Conservation (phyloP, 2,113 vertebrate species). For the Epinephelus moara region DNA sequence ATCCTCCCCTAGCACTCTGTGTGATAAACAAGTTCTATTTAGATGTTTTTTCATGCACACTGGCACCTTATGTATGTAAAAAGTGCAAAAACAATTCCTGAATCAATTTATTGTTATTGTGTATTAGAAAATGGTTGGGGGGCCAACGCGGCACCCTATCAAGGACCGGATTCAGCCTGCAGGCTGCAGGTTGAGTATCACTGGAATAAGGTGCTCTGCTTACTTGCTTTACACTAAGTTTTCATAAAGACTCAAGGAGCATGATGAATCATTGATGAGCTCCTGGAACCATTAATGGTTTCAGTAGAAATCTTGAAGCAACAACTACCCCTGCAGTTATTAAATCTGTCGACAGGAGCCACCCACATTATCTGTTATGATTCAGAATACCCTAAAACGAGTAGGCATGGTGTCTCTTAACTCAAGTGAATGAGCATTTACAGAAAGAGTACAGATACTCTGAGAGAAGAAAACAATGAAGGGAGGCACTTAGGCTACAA, state of each 20-base stretch:
- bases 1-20: no score
- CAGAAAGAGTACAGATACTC: not conserved
- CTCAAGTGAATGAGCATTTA: not conserved
- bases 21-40: no score
- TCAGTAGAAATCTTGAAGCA: slow-evolving; percentile 1
- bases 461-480: not conserved
- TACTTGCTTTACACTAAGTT: not conserved
- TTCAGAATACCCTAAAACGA: not conserved
- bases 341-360: slow-evolving; percentile 13
- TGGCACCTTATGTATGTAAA: no score
- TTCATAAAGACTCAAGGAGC: not conserved
- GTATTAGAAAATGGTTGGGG: no score
- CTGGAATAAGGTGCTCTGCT: not conserved
- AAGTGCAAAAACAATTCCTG: no score
- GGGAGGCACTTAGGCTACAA: no score
- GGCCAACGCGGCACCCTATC: no score
- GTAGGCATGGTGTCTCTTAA: not conserved
- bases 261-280: slow-evolving; percentile 19
- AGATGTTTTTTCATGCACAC: no score
- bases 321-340: not conserved
- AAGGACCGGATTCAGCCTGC: no score
- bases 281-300: slow-evolving; percentile 4
- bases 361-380: slow-evolving; percentile 5
- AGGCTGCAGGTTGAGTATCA: no score
- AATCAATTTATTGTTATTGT: no score